Evolutionary conservation across 2,888 invertebrate genomes (phyloP).

Genomic region (Volucella bombylans): DNA sequence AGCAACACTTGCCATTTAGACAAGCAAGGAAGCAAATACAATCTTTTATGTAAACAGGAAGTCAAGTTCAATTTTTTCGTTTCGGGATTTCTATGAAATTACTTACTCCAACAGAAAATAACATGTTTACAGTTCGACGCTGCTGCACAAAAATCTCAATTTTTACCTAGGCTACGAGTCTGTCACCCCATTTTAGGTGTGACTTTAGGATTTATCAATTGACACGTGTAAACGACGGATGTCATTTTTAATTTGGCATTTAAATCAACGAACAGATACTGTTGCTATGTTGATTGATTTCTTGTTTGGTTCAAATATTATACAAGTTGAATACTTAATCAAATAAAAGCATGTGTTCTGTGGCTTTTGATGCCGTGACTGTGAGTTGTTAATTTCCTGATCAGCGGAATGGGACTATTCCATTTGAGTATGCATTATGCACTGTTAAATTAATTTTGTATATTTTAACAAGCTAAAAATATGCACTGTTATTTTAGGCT

Average conservation of each 20-base stretch:
- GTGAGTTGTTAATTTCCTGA: too few relatives aligned
- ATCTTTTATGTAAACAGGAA: constrained; percentile 28
- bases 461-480: too few relatives aligned
- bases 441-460: too few relatives aligned
- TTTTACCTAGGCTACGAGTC: neutral
- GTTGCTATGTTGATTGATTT: constrained; percentile 26
- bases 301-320: neutral
- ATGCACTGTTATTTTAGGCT: too few relatives aligned
- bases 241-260: constrained; percentile 33
- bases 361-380: too few relatives aligned
- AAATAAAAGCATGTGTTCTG: too few relatives aligned
- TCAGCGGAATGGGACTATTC: too few relatives aligned
- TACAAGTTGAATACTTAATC: too few relatives aligned
- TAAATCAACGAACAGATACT: constrained; percentile 14
- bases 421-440: too few relatives aligned
- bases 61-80: constrained; percentile 46
- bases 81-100: constrained; percentile 8
- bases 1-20: too few relatives aligned
- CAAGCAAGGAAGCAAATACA: too few relatives aligned
- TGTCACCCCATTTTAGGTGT: neutral
- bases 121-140: neutral
- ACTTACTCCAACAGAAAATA: neutral
- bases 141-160: constrained; percentile 14
- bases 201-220: constrained; percentile 51
- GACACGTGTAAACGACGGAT: constrained; percentile 46